Base-by-base conservation (phyloP, 2,888 invertebrate genomes). In the Aspidapion aeneum region DNA sequence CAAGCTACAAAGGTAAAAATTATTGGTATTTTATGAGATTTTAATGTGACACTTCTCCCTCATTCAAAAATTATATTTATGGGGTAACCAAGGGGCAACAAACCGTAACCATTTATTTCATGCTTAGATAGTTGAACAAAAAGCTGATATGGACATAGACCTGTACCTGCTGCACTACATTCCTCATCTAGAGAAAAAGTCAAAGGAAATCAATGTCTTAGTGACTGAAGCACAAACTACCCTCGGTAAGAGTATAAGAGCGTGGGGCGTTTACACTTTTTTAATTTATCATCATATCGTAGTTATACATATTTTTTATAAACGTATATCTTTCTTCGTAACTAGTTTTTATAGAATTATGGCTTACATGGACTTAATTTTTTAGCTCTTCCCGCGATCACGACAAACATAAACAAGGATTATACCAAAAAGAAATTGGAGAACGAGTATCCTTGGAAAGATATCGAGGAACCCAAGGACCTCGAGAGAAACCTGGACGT, bases 391-490 rank as follows among this genome's bases (percentile, higher is more conserved):
- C 65, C 62, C n/a, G n/a, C 59, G 5, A 0, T 62, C 0, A 62
- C 21, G 18, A 57, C 65, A 12, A 66, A 63, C 16, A 56, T 67
- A 16, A 77, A 76, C 63, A 76, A 74, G 64, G 78, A 77, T 64
- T 77, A 76, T 62, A 69, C 69, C 0, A 67, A 80, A 22, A 82
- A 83, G 71, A 83, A 82, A 69, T 75, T 86, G 1, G 81, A 81
- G 61, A 63, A 70, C 0, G 71, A 75, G 7, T 83, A 81, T 71
- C 80, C 82, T 0, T 85, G 84, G 84, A 72, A 75, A 22, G 78
- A 77, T 54, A 77, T 80, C 35, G 81, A 85, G 63, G 90, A 91
- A 72, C 91, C 92, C 0, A 75, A 85, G 1, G 89, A 92, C 77
- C 80, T 91, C n/a, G 84, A 85, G 12, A 82, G 87, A 3, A 81